phyloP scores from a whole-genome alignment of 2,888 invertebrate species.

The Lochmaea crataegi region DNA sequence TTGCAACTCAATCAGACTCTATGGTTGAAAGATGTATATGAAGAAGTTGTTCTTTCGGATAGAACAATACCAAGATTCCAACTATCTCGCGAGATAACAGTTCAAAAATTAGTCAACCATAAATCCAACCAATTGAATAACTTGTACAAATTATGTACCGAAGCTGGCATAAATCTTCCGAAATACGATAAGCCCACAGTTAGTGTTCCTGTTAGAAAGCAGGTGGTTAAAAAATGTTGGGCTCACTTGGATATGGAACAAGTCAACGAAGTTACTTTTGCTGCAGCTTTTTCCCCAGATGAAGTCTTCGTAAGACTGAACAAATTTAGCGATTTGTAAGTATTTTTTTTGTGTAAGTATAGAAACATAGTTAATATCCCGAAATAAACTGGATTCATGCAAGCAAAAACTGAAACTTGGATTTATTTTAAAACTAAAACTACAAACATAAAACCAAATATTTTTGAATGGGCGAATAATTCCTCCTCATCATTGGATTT shows the following conservation, averaged over 20 bases:
- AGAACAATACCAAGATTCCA: slow-evolving; percentile 68
- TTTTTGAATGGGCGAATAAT: too few relatives aligned
- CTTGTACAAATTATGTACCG: slow-evolving; percentile 66
- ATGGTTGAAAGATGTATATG: slow-evolving; percentile 74
- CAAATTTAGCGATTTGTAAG: slow-evolving; percentile 65
- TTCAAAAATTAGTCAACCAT: slow-evolving; percentile 60
- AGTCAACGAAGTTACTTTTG: slow-evolving; percentile 65
- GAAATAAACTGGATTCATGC: too few relatives aligned
- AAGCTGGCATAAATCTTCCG: slow-evolving; percentile 58
- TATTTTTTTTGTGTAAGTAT: slow-evolving; percentile 17
- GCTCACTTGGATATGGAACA: slow-evolving; percentile 66
- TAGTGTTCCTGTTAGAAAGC: slow-evolving; percentile 1
- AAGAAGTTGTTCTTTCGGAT: slow-evolving; percentile 67
- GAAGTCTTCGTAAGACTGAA: slow-evolving; percentile 67
- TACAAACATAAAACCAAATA: too few relatives aligned
- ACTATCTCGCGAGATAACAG: slow-evolving; percentile 68
- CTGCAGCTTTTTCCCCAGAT: slow-evolving; percentile 65
- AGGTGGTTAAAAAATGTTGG: slow-evolving; percentile 62
- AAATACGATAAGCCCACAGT: slow-evolving; percentile 45
- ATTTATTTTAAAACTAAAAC: too few relatives aligned
- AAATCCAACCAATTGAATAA: slow-evolving; percentile 56
- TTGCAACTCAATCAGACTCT: slow-evolving; percentile 72
- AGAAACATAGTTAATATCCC: too few relatives aligned
- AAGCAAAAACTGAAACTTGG: too few relatives aligned
- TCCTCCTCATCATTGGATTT: too few relatives aligned